Base-by-base conservation (phyloP, 2,797 vertebrate genomes). In the Anisognathus igniventris region DNA sequence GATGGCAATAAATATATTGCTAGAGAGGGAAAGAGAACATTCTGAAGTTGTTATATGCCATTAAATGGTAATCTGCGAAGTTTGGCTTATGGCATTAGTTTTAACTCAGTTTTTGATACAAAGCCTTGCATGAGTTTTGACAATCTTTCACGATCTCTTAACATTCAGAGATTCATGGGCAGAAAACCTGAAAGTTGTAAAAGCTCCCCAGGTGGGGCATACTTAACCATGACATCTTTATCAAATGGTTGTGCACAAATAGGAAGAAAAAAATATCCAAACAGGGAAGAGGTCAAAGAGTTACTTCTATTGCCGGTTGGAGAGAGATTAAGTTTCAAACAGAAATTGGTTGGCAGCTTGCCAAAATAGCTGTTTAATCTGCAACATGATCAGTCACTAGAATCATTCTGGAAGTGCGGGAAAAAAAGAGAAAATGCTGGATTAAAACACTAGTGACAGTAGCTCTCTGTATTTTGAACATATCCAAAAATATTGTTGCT, bases 311-410 rank as follows among this genome's bases (percentile, higher is more conserved):
- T 91, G 62, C 62, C 1, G 0, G 66, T 88, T 90, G 47, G 62
- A 93, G 47, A 76, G 78, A 92, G 9, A 96, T 91, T 81, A 86
- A 51, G 18, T 96, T 97, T 97, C 95, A 97, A 97, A 96, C 68
- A 95, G 87, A 97, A 97, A 95, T 88, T 75, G 65, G 6, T 30
- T 95, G 95, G 75, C 81, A 90, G 45, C 16, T 86, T 93, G 84
- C 87, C 95, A 97, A 83, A 87, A 89, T 62, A 83, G 53, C 81
- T 96, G 92, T 94, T 96, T 87, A 65, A 92, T 88, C 84, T 93
- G 86, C 81, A 93, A 88, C 24, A 12, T 77, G 78, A 95, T 91
- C 91, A 91, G 87, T 75, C 58, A 80, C 37, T 80, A 91, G 61
- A 93, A 93, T 53, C 24, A 62, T 62, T 83, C 72, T 95, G 81